Evolutionary conservation across 2,888 invertebrate species (phyloP).

Genomic region (Cylloceria caligata): DNA sequence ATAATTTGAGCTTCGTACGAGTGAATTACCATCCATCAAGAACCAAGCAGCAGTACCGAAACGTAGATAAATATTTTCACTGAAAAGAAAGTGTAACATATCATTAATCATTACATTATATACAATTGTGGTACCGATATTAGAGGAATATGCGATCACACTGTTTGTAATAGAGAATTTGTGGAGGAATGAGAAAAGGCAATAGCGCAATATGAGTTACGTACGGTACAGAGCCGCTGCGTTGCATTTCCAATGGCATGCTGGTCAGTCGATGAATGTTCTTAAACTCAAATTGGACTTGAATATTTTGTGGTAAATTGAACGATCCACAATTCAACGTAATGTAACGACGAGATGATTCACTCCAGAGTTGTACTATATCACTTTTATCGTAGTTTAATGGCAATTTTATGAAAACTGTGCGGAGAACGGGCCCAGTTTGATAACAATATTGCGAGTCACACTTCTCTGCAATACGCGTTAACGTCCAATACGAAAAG

Average conservation of each 20-base stretch:
- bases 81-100: background rate
- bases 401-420: constrained; percentile 78
- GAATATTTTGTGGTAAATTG: constrained; percentile 74
- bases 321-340: constrained; percentile 72
- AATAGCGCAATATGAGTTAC: background rate
- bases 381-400: constrained; percentile 80
- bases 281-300: constrained; percentile 76
- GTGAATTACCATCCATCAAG: background rate
- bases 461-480: constrained; percentile 35
- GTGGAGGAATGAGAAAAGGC: background rate
- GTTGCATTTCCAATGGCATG: constrained; percentile 83
- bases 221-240: constrained; percentile 37
- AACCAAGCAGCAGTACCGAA: background rate
- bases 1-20: background rate
- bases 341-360: constrained; percentile 75
- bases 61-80: background rate
- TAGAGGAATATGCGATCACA: background rate
- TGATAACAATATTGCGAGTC: constrained; percentile 60
- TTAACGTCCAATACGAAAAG: constrained; percentile 23
- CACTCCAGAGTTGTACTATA: constrained; percentile 79
- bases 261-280: constrained; percentile 74
- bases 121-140: background rate
- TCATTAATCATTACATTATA: constrained; percentile 11
- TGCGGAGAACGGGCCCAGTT: constrained; percentile 46
- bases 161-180: constrained; percentile 7